Conservation (phyloP, 2,113 vertebrate genomes). For the Spilogale gracilis region DNA sequence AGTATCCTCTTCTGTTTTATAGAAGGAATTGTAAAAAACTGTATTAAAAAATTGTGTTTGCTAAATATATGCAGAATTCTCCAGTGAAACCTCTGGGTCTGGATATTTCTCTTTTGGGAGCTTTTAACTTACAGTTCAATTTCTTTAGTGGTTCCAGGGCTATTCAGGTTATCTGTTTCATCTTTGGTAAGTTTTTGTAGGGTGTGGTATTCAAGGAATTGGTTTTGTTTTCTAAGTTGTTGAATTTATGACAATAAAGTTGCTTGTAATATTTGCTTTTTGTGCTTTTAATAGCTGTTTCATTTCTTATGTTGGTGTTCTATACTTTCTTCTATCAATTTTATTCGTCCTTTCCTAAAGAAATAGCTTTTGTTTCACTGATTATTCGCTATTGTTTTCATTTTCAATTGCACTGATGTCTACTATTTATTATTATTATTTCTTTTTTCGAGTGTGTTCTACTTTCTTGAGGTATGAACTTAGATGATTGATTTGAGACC, state of each 20-base stretch:
- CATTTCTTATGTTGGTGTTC: background rate
- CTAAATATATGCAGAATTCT: slow-evolving; percentile 26
- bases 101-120: background rate
- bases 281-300: slow-evolving; percentile 33
- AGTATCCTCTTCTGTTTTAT: slow-evolving; percentile 7
- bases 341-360: slow-evolving; percentile 24
- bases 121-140: slow-evolving; percentile 46
- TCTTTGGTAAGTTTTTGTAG: background rate
- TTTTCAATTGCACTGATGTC: slow-evolving; percentile 19
- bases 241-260: slow-evolving; percentile 1
- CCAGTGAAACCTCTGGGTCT: background rate
- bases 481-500: slow-evolving; percentile 40
- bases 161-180: background rate
- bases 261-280: background rate
- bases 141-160: slow-evolving; percentile 17
- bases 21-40: slow-evolving; percentile 50
- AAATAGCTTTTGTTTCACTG: slow-evolving; percentile 33
- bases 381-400: slow-evolving; percentile 25
- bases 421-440: slow-evolving; percentile 7
- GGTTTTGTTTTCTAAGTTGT: slow-evolving; percentile 4
- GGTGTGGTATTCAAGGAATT: slow-evolving; percentile 16
- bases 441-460: background rate
- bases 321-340: slow-evolving; percentile 17
- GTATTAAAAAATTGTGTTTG: background rate
- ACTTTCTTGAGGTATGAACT: background rate